Evolutionary conservation across 2,797 vertebrate genomes (phyloP), one percentile per base, ranked within the genome.

Genomic region (Anisognathus igniventris): DNA sequence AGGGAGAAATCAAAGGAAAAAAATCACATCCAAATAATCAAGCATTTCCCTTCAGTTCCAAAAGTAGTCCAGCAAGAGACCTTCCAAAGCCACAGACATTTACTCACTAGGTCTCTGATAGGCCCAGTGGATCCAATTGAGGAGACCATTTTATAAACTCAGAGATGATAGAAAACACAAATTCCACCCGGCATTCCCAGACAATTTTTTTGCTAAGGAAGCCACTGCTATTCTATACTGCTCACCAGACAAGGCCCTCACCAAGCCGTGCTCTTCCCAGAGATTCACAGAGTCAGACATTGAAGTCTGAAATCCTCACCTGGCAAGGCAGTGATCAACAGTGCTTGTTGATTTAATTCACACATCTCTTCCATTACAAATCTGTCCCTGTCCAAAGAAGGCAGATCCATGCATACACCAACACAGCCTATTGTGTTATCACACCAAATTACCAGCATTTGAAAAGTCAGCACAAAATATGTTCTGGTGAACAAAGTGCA

Each of bases 51-150:
- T 61, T 81, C 50, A 40, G 24, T 86, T 79, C 60, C 42, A 73
- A 86, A 81, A 90, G 40, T 58, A 89, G 62, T 12, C 42, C 35
- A 75, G 44, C 40, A 76, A 54, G 56, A 65, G 15, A 76, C 19
- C 9, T 62, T 85, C 84, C 88, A 84, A 71, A 65, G 19, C 20
- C 73, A 50, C 23, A 61, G 9, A 25, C 7, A 27, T 22, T 76
- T 73, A 45, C 31, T 83, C 27, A 17, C n/a, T 42, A 45, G 9
- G 45, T 73, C 67, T 76, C 37, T 0, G 0, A 3, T 4, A 77
- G 71, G 23, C 30, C 40, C 33, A 0, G 7, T 18, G 31, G 31
- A 71, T 37, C 39, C 0, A 0, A 24, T 5, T n/a, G 15, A 81
- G 53, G 33, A 86, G 48, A 73, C 4, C 0, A 1, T 74, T 40